Evolutionary conservation across 2,888 invertebrate species (phyloP), one percentile per base, ranked within the genome.

Genomic region (Scaptodrosophila latifasciaeformis): DNA sequence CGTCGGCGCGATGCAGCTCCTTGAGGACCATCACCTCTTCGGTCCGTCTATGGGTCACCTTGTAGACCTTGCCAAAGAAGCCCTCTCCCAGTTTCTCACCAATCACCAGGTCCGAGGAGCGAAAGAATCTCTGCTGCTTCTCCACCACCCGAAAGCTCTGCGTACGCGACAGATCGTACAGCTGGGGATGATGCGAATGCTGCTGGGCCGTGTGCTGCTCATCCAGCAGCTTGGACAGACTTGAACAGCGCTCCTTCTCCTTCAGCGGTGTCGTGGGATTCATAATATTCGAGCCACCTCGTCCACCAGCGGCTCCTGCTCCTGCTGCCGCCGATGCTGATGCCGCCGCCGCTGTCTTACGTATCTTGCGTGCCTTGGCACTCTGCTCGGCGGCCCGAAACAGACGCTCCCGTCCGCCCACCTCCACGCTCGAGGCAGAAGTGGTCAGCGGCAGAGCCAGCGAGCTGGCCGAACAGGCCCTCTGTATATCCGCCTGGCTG

Each of bases 21-120:
- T 97, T 97, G 35, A 97, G 90, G 69, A 97, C 97, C 96, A 97
- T 97, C 39, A 96, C 93, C 87, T 97, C 97, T 63, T 92, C 92
- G 0, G 96, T 96, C 68, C 93, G 92, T 47, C 93, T 91, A 83
- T 97, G 96, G 0, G 96, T 96, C 51, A 96, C 96, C 88, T 95
- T 93, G 86, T 91, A 94, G 54, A 94, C 95, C 85, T 96, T 95
- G 1, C 97, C 97, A 86, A 97, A 97, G 88, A 97, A 97, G 0
- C 97, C 97, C 77, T 94, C 93, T 2, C 97, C 97, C 10, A 97
- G 87, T 3, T 97, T 88, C 84, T 96, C 96, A 30, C 96, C 96
- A 87, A 93, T 88, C 0, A 96, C 91, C 47, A 97, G 88, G 87
- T 97, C 97, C 17, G 92, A 91, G n/a, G 96, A 95, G 2, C 96